A percentile compares a stretch with the other conserved stretches of the same genome.
These are phyloP conservation scores for Temnopleurus reevesii DNA, from an alignment of 53 echinoderm and acorn worm species.

Conservation along the genomic window DNA sequence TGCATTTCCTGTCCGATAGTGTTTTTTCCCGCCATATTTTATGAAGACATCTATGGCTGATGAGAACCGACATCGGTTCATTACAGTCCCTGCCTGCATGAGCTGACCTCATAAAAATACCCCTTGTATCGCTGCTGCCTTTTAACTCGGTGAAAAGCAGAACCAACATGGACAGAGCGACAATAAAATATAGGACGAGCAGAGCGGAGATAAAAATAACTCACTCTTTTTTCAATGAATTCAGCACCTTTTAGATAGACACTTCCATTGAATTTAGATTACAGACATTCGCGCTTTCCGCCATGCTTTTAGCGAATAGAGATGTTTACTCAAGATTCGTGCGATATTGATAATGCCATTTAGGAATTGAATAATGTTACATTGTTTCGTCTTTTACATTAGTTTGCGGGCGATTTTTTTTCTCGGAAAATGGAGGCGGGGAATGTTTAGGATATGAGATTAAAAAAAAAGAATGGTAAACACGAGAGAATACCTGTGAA, in stretches of 20 bases:
- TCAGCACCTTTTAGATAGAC: background rate
- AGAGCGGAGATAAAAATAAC: background rate
- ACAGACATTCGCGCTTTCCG: background rate
- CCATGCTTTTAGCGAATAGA: background rate
- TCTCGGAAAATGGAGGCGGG: no score
- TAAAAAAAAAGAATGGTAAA: background rate
- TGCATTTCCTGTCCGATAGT: conserved; percentile 14
- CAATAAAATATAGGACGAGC: background rate
- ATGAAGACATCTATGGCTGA: background rate
- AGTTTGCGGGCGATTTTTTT: no score
- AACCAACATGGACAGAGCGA: background rate
- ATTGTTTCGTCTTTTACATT: no score
- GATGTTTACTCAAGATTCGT: background rate
- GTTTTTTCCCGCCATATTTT: conserved; percentile 10
- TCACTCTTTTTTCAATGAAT: background rate
- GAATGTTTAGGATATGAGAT: no score
- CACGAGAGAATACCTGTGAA: no score
- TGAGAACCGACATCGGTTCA: conserved; percentile 2
- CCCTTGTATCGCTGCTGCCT: background rate
- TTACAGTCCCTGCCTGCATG: background rate
- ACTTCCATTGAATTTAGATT: background rate
- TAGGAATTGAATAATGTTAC: no score
- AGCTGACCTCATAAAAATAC: conserved; percentile 27
- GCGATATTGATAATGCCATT: background rate
- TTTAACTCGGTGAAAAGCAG: background rate